Percentiles rank a stretch among this genome's conserved stretches.
Conservation (phyloP, 1,140 invertebrate species). For the Monochamus saltuarius region DNA sequence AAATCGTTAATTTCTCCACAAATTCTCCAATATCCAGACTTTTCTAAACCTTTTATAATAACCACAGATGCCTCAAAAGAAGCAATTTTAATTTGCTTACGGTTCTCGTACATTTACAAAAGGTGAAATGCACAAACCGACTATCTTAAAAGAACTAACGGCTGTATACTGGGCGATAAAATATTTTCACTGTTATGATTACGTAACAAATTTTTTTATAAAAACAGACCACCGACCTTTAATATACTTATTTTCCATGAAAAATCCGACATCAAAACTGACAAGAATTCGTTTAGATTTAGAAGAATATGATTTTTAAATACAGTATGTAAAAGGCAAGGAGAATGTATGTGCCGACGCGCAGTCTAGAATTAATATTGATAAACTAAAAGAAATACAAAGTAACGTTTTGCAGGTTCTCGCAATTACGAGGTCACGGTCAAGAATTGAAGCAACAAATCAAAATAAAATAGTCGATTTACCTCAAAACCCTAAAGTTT, state of each 20-base stretch:
- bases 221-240: slow-evolving; percentile 21
- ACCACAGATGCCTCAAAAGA: too few species aligned
- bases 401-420: not conserved
- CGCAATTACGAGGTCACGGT: not conserved
- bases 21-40: too few species aligned
- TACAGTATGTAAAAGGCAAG: not conserved
- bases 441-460: not conserved
- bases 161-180: slow-evolving; percentile 13
- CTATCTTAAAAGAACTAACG: slow-evolving; percentile 15
- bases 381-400: not conserved
- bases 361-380: not conserved
- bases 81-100: too few species aligned
- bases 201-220: slow-evolving; percentile 17
- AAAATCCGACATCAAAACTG: slow-evolving; percentile 8
- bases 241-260: slow-evolving; percentile 18
- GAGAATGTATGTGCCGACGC: not conserved
- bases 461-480: not conserved
- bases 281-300: slow-evolving; percentile 7
- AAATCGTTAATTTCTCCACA: too few species aligned
- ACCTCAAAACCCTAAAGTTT: not conserved
- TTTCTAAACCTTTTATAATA: too few species aligned
- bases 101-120: not conserved
- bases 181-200: slow-evolving; percentile 9
- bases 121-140: not conserved
- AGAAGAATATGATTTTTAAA: not conserved